These are phyloP conservation scores for Nesidiocoris tenuis DNA, from an alignment of 2,888 invertebrate genomes.

Conservation along the genomic window DNA sequence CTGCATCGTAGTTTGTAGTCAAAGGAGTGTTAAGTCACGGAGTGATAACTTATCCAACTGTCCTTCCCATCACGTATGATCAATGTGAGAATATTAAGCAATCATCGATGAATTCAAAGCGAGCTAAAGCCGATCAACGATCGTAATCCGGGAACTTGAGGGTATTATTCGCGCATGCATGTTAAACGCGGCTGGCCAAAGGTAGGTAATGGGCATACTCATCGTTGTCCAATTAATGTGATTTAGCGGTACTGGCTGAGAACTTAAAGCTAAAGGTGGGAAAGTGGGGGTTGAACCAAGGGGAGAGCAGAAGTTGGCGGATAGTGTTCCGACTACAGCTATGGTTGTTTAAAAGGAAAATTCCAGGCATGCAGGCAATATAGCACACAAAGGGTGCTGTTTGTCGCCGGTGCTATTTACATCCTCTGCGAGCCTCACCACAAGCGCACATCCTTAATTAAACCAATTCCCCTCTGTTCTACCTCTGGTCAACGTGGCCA, in stretches of 20 bases:
- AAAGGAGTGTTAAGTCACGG: no score
- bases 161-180: no score
- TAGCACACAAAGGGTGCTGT: conserved; percentile 26
- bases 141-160: no score
- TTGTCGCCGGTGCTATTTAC: conserved; percentile 38
- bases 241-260: conserved; percentile 18
- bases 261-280: neutral
- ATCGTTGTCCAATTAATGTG: conserved; percentile 37
- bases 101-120: no score
- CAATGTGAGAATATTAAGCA: no score
- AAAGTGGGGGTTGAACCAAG: neutral
- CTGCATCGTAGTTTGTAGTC: no score
- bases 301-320: neutral
- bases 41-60: no score
- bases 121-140: no score
- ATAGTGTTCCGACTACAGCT: neutral
- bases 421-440: conserved; percentile 23
- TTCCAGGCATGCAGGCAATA: conserved; percentile 39
- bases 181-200: neutral
- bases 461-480: conserved; percentile 26
- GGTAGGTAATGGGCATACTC: neutral
- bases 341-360: conserved; percentile 15
- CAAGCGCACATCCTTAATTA: conserved; percentile 41
- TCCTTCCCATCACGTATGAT: no score
- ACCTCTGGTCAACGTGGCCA: neutral